Evolutionary conservation across 2,888 invertebrate species (phyloP), one percentile per base, ranked within the genome.

Genomic region (Neoaliturus tenellus): DNA sequence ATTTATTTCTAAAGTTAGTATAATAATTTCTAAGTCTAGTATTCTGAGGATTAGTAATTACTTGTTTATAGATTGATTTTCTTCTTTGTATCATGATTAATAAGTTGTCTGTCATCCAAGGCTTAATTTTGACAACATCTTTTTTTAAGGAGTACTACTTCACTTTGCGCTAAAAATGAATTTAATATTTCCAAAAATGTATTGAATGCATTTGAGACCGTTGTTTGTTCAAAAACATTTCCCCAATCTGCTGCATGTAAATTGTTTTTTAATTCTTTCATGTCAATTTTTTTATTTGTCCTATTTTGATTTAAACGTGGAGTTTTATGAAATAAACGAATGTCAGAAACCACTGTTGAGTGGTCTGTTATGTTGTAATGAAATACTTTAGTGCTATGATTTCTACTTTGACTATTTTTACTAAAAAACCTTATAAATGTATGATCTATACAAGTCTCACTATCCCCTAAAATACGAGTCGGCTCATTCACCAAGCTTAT

Each of bases 351-450:
- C 33, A 33, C 33, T 5, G 33, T 69, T 1, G 69, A 69, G n/a
- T 69, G 31, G n/a, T 69, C 69, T 31, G 69, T 69, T 28, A 69
- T 69, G 23, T 69, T 69, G 33, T 69, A 33, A 69, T 69, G 69
- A 69, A 33, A 31, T 17, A 69, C 69, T 31, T 31, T 69, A 33
- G 20, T 6, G 8, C 6, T 69, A 33, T 8, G 17, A 48, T 17
- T 14, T 4, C 17, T 3, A 17, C 3, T 17, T 3, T 3, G 12
- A 48, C 17, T 48, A 14, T 17, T 48, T 48, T 17, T 48, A 69
- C 17, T 69, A 33, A 33, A 33, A 69, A 69, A 35, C 33, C 69
- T 28, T 10, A 69, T n/a, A 35, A 69, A 69, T 33, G 6, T n/a
- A 31, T 69, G 69, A 69, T 69, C 69, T 1, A 69, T 31, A 17